Percentiles rank a stretch among this genome's conserved stretches.
Evolutionary conservation across 2,888 invertebrate species (phyloP).

Genomic region (Drosophila infuscata): DNA sequence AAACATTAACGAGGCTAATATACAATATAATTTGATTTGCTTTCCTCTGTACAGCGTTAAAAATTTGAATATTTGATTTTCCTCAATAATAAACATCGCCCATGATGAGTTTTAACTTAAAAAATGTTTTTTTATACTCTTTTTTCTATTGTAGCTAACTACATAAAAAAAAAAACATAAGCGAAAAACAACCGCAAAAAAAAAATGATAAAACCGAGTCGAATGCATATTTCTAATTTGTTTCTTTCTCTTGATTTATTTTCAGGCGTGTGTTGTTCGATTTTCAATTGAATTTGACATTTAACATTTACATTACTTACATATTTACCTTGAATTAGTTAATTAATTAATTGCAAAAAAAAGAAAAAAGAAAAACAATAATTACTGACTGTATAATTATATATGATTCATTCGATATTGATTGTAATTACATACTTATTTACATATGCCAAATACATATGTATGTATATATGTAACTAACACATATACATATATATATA

Average conservation of each 20-base stretch:
- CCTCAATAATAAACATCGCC: slow-evolving; percentile 62
- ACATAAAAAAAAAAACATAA: slow-evolving; percentile 27
- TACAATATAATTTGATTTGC: slow-evolving; percentile 50
- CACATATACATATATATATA: slow-evolving; percentile 7
- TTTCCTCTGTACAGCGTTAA: slow-evolving; percentile 62
- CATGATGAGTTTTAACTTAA: slow-evolving; percentile 60
- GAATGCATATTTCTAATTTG: slow-evolving; percentile 69
- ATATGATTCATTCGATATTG: slow-evolving; percentile 74
- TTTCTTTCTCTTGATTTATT: slow-evolving; percentile 77
- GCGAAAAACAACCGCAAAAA: slow-evolving; percentile 10
- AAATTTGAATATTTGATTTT: slow-evolving; percentile 52
- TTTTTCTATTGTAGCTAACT: slow-evolving; percentile 59
- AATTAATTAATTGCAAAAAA: slow-evolving; percentile 63
- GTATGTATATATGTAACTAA: slow-evolving; percentile 5
- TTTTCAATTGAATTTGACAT: slow-evolving; percentile 75
- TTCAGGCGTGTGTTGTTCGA: slow-evolving; percentile 79
- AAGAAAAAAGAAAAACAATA: slow-evolving; percentile 41
- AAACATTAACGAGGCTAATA: slow-evolving; percentile 44
- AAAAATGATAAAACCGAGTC: slow-evolving; percentile 17
- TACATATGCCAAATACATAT: slow-evolving; percentile 49
- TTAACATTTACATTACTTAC: slow-evolving; percentile 61
- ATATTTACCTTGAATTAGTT: slow-evolving; percentile 70
- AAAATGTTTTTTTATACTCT: slow-evolving; percentile 57
- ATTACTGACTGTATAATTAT: slow-evolving; percentile 70
- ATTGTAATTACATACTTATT: slow-evolving; percentile 72